Conservation (phyloP, 2,888 invertebrate genomes). For the Aporophyla nigra region DNA sequence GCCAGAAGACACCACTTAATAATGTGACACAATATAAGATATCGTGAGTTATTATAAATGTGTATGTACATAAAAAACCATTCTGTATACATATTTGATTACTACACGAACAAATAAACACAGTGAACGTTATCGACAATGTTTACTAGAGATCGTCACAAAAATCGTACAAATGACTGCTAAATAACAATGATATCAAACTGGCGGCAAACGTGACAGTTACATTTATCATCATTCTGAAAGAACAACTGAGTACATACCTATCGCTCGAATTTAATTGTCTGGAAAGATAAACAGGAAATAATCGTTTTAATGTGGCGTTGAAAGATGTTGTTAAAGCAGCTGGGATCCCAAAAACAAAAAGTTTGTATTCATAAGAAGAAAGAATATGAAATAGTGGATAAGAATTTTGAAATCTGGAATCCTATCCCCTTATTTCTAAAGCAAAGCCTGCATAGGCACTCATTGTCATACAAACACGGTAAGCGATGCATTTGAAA, state of each 20-base stretch:
- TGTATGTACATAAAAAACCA: slow-evolving; percentile 1
- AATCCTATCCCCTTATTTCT: background rate
- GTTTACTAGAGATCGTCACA: slow-evolving; percentile 33
- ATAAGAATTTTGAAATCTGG: background rate
- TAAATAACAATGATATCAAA: slow-evolving; percentile 52
- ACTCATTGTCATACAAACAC: background rate
- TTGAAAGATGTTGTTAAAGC: slow-evolving; percentile 12
- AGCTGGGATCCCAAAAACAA: background rate
- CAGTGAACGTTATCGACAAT: slow-evolving; percentile 45
- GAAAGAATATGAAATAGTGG: background rate
- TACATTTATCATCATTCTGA: slow-evolving; percentile 33
- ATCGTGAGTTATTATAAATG: slow-evolving; percentile 19
- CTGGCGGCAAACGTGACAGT: slow-evolving; percentile 35
- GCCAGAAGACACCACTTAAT: slow-evolving; percentile 13
- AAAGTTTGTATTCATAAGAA: background rate
- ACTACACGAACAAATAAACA: slow-evolving; percentile 45
- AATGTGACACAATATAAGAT: slow-evolving; percentile 8
- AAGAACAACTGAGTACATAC: slow-evolving; percentile 48
- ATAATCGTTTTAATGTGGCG: slow-evolving; percentile 24
- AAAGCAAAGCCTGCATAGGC: slow-evolving; percentile 4
- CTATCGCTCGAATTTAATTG: slow-evolving; percentile 49
- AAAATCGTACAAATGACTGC: slow-evolving; percentile 36
- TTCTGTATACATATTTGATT: slow-evolving; percentile 38
- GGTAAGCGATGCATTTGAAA: slow-evolving; percentile 42
- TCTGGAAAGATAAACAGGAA: slow-evolving; percentile 59